These are phyloP conservation scores for Linnaemya tessellans DNA, from an alignment of 2,888 invertebrate species.

Conservation along the genomic window DNA sequence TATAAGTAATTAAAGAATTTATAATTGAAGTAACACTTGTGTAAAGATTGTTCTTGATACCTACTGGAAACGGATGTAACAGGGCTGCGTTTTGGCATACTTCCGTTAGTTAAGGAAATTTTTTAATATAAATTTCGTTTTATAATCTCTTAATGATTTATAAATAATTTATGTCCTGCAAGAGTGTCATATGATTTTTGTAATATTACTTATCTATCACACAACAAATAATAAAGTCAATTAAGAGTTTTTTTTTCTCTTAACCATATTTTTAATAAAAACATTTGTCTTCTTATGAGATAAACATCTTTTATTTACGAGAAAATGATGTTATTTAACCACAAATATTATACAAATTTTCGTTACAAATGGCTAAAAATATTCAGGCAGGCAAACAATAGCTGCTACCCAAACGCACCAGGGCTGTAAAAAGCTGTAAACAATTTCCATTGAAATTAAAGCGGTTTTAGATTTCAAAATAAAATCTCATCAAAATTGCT, in stretches of 20 bases:
- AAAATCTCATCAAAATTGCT: too few species aligned
- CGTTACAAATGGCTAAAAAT: constrained; percentile 23
- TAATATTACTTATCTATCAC: neutral
- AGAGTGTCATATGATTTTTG: neutral
- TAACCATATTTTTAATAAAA: constrained; percentile 64
- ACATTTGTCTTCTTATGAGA: constrained; percentile 69
- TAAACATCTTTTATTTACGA: constrained; percentile 68
- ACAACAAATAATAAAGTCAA: constrained; percentile 5
- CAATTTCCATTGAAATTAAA: too few species aligned
- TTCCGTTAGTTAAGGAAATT: too few species aligned
- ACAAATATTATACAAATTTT: constrained; percentile 62
- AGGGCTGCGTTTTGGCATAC: too few species aligned
- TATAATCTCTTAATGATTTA: neutral
- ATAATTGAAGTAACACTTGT: too few species aligned
- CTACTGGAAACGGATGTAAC: too few species aligned
- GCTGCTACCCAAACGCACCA: neutral
- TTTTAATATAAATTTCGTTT: too few species aligned
- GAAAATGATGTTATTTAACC: constrained; percentile 67
- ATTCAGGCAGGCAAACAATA: constrained; percentile 13
- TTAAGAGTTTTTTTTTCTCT: neutral
- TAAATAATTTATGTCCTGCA: neutral
- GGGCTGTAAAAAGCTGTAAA: too few species aligned
- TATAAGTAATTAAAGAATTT: too few species aligned
- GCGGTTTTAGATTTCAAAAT: too few species aligned
- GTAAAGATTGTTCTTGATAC: too few species aligned